phyloP scores from a whole-genome alignment of 2,888 invertebrate genomes.

The Microctonus aethiopoides region DNA sequence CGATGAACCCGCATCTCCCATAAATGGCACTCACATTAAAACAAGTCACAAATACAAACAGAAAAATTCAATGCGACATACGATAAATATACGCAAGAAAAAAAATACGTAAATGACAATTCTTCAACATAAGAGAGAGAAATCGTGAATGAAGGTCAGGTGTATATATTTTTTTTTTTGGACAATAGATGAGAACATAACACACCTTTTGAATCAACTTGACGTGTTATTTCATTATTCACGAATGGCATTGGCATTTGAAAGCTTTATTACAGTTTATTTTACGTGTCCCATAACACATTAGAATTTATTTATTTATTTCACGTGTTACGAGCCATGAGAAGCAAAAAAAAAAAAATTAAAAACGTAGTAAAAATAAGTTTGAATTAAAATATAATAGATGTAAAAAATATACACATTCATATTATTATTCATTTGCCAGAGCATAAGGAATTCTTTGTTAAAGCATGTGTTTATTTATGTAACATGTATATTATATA shows the following conservation, averaged over 20 bases:
- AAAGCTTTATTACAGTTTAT: background rate
- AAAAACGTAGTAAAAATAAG: too few relatives aligned
- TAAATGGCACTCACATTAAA: conserved; percentile 34
- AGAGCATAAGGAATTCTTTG: conserved; percentile 21
- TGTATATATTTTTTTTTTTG: background rate
- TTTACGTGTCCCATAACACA: background rate
- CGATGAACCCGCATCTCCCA: conserved; percentile 30
- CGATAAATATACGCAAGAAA: background rate
- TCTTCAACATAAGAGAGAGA: background rate
- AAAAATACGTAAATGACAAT: background rate
- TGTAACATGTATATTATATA: background rate
- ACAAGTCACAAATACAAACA: conserved; percentile 9
- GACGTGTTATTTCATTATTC: background rate
- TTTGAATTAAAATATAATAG: background rate
- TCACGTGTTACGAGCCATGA: background rate
- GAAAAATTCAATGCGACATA: background rate
- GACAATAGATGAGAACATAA: background rate
- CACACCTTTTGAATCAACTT: background rate
- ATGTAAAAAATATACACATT: background rate
- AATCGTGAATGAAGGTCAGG: background rate
- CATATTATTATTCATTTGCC: background rate
- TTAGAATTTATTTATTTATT: conserved; percentile 2
- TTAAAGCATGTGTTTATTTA: background rate
- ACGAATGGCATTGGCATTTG: background rate
- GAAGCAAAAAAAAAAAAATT: background rate